Evolutionary conservation across 2,113 vertebrate species (phyloP), one percentile per base, ranked within the genome.

Genomic region (Podilymbus podiceps): DNA sequence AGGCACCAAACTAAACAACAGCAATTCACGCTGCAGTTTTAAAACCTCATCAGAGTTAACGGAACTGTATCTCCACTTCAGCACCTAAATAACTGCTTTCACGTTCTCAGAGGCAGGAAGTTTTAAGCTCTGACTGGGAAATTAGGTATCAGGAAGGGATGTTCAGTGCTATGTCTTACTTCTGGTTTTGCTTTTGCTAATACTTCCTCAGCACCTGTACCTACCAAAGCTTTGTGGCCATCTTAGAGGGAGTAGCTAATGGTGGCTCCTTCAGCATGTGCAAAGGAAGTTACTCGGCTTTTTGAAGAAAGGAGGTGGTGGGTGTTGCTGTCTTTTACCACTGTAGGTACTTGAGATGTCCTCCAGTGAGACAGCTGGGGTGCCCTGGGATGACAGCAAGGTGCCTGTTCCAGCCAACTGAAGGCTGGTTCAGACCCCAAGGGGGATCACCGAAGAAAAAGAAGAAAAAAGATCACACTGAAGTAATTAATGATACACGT

Each of bases 401-500:
- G 52, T 55, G 50, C 31, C 53, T 73, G 31, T 38, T 88, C 24
- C 66, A 81, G 56, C 64, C 71, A 91, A 3, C 25, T 7, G 2
- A 82, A 72, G 59, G 38, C 73, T 89, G 40, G 38, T 71, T 74
- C 72, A 66, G 50, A 78, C 55, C 59, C 58, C 74, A 68, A 15
- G 49, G 44, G 62, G 86, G 59, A 93, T 73, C 25, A 95, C 52
- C 53, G 62, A 82, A 85, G 49, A 33, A 64, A 88, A 60, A 94
- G 59, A 85, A 89, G 47, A 94, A 78, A 90, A 94, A 17, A 81
- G 44, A 87, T 89, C 74, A 89, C 52, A 28, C 38, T 66, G 31
- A 87, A 88, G 53, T 89, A 87, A 94, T 94, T 95, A 88, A 76
- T 35, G 95, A 91, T 64, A 73, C 27, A 69, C 5, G 2, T 89